Evolutionary conservation across 2,888 invertebrate genomes (phyloP).

Genomic region (Therioaphis trifolii): DNA sequence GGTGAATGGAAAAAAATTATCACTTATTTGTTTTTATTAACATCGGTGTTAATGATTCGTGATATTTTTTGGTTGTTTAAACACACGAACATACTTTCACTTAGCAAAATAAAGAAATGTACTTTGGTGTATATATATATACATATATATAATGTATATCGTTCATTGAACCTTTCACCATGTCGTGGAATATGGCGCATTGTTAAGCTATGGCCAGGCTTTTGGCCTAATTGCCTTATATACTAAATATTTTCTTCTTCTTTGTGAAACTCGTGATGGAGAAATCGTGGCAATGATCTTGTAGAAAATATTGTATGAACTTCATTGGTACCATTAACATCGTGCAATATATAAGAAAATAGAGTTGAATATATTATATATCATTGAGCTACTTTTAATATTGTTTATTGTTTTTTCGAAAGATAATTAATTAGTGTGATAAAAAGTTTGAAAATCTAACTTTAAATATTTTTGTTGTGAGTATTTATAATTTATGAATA

Average conservation of each 20-base stretch:
- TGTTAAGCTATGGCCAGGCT: constrained; percentile 46
- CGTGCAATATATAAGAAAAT: background rate
- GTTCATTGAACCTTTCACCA: constrained; percentile 56
- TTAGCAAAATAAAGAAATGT: constrained; percentile 44
- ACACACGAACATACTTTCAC: constrained; percentile 47
- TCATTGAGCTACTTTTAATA: background rate
- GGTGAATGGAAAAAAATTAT: background rate
- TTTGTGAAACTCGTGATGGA: constrained; percentile 13
- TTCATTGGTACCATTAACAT: constrained; percentile 20
- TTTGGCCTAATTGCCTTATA: constrained; percentile 46
- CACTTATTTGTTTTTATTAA: background rate
- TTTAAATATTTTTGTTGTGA: too few species aligned
- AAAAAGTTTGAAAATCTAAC: background rate
- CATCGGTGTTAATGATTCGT: constrained; percentile 2
- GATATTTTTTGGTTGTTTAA: constrained; percentile 37
- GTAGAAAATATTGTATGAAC: constrained; percentile 22
- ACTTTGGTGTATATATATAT: background rate
- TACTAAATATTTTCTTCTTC: constrained; percentile 10
- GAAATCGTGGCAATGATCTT: constrained; percentile 29
- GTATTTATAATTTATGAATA: background rate
- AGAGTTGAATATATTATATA: background rate
- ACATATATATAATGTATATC: too few species aligned
- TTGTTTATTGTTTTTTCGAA: background rate
- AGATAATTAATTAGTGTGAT: background rate
- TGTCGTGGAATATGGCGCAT: constrained; percentile 48